Conservation (phyloP, 2,888 invertebrate species). For the Coelinius sp. region DNA sequence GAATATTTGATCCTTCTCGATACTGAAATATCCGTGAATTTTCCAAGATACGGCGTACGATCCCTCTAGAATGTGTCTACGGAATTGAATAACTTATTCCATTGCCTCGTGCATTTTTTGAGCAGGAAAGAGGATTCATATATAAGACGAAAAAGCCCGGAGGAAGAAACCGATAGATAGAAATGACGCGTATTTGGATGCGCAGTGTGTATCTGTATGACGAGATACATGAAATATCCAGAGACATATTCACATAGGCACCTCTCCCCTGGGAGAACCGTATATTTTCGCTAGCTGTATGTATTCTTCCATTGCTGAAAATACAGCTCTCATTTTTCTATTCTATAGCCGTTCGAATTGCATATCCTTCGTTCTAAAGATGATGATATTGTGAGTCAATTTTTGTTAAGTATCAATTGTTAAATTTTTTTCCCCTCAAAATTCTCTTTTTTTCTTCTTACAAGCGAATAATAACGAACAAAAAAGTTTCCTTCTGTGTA, state of each 20-base stretch:
- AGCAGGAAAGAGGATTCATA: conserved; percentile 15
- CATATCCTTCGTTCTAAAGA: neutral
- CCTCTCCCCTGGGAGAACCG: conserved; percentile 32
- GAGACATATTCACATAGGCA: conserved; percentile 31
- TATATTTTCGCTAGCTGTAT: conserved; percentile 21
- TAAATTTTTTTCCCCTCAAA: neutral
- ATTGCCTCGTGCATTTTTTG: conserved; percentile 36
- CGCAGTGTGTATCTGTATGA: conserved; percentile 11
- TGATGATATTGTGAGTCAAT: neutral
- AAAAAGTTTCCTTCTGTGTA: neutral
- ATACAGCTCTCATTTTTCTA: conserved; percentile 29
- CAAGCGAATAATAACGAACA: neutral
- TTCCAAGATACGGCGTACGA: conserved; percentile 23
- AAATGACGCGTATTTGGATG: conserved; percentile 29
- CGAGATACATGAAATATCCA: conserved; percentile 23
- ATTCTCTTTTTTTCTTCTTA: neutral
- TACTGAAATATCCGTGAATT: conserved; percentile 34
- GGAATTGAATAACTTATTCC: conserved; percentile 52
- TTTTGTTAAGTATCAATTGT: conserved; percentile 1
- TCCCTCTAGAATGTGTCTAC: conserved; percentile 27
- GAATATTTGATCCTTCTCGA: neutral
- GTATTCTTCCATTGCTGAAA: conserved; percentile 7
- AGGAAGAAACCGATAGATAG: conserved; percentile 2
- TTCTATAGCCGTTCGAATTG: neutral
- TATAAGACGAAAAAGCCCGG: neutral